These are phyloP conservation scores for Belgica antarctica DNA, from an alignment of 2,888 invertebrate species.

Conservation along the genomic window DNA sequence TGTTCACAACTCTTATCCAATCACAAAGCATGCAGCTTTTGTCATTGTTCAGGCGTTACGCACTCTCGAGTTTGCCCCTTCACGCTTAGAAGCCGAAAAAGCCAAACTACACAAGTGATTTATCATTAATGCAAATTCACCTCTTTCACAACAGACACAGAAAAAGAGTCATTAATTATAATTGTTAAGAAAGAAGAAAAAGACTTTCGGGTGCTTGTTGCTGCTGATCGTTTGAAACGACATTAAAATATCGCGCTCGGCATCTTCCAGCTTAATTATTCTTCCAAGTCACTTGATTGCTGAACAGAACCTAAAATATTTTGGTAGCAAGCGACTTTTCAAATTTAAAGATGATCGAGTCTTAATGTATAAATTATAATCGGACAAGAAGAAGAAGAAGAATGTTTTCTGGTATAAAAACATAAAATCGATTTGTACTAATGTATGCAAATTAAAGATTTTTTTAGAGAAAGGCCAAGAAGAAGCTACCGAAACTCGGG, in stretches of 20 bases:
- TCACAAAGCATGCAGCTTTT: no score
- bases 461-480: slow-evolving; percentile 2
- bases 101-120: slow-evolving; percentile 12
- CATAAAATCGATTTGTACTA: slow-evolving; percentile 43
- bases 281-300: slow-evolving; percentile 20
- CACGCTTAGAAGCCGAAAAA: background rate
- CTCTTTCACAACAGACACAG: slow-evolving; percentile 8
- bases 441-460: slow-evolving; percentile 44
- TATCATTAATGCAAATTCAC: slow-evolving; percentile 42
- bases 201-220: slow-evolving; percentile 1
- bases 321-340: slow-evolving; percentile 33
- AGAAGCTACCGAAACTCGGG: background rate
- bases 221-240: background rate
- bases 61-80: no score
- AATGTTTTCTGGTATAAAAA: slow-evolving; percentile 32
- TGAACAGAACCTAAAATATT: slow-evolving; percentile 25
- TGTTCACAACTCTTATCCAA: no score
- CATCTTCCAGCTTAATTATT: slow-evolving; percentile 39
- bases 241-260: slow-evolving; percentile 5
- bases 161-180: slow-evolving; percentile 40
- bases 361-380: slow-evolving; percentile 1
- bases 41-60: no score
- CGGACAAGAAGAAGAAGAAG: background rate
- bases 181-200: slow-evolving; percentile 39
- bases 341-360: slow-evolving; percentile 9